These are phyloP conservation scores for Sarcophaga bullata DNA, from an alignment of 1,140 invertebrate genomes.

Conservation along the genomic window DNA sequence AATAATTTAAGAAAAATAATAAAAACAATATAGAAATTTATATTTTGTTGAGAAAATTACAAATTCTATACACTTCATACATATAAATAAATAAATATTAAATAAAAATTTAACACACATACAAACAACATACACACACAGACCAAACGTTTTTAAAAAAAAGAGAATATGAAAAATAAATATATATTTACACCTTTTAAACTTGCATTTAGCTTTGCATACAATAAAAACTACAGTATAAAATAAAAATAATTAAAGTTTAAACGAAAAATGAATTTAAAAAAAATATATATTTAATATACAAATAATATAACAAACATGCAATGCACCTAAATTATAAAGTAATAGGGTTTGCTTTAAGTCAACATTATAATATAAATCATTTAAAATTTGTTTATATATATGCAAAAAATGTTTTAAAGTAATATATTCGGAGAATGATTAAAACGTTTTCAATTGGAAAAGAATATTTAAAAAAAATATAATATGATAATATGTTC, in stretches of 20 bases:
- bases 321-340: no score
- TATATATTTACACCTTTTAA: slow-evolving; percentile 26
- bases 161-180: slow-evolving; percentile 2
- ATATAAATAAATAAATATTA: not conserved
- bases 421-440: no score
- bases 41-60: slow-evolving; percentile 12
- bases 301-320: not conserved
- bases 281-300: not conserved
- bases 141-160: slow-evolving; percentile 21
- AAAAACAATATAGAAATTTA: not conserved
- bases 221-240: not conserved
- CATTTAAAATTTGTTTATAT: no score
- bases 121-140: slow-evolving; percentile 14
- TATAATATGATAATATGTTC: no score
- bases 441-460: no score
- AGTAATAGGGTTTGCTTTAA: no score
- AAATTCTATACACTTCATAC: not conserved
- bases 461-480: no score
- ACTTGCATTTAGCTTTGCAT: slow-evolving; percentile 39
- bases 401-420: no score
- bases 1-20: not conserved
- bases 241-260: not conserved
- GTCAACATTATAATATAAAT: no score
- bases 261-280: not conserved
- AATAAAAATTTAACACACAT: not conserved